Percentiles rank a stretch among this genome's conserved stretches.
phyloP scores from a whole-genome alignment of 2,888 invertebrate genomes.

The Tanytarsus gracilentus region DNA sequence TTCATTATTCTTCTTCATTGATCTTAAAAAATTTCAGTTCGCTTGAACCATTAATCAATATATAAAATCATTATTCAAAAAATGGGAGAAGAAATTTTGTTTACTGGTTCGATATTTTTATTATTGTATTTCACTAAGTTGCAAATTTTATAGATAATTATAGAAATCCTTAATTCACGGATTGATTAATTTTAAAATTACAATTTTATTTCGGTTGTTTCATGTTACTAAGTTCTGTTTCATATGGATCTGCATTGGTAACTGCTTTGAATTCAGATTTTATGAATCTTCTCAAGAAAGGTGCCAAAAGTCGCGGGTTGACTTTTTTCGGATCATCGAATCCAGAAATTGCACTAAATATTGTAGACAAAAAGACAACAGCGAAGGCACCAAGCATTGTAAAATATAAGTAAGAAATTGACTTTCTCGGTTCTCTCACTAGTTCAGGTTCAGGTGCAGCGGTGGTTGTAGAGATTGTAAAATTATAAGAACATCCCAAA shows the following conservation, averaged over 20 bases:
- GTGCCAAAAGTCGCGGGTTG: conserved; percentile 7
- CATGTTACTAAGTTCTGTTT: neutral
- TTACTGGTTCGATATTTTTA: too few species aligned
- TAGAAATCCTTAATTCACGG: too few species aligned
- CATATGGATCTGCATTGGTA: neutral
- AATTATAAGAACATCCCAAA: conserved; percentile 51
- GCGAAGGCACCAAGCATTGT: neutral
- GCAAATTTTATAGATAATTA: too few species aligned
- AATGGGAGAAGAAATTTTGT: too few species aligned
- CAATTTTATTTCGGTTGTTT: neutral
- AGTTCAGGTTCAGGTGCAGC: neutral
- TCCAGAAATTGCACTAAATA: conserved; percentile 9
- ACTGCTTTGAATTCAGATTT: neutral
- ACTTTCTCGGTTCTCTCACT: neutral
- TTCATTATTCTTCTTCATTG: neutral
- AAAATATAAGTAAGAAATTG: neutral
- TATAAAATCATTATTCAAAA: too few species aligned
- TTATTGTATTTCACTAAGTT: too few species aligned
- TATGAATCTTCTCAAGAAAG: conserved; percentile 10
- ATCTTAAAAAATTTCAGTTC: neutral
- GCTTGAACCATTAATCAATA: too few species aligned
- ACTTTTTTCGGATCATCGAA: conserved; percentile 16
- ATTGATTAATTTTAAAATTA: too few species aligned
- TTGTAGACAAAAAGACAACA: neutral
- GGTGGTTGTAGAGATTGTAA: conserved; percentile 33